Evolutionary conservation across 2,113 vertebrate genomes (phyloP).

Genomic region (Pedetes capensis): DNA sequence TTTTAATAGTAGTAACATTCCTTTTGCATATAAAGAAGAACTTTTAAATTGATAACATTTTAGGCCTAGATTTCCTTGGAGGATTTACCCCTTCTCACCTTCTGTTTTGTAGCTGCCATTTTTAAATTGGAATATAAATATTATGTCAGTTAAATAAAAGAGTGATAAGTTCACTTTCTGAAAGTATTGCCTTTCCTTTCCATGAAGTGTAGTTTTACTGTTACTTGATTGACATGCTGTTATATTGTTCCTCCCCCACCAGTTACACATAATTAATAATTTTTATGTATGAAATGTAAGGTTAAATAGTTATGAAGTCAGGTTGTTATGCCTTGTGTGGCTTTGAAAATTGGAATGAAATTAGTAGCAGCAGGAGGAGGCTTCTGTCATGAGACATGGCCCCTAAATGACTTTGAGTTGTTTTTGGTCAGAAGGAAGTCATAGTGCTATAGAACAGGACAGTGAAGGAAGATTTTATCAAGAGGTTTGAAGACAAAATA

Average conservation of each 20-base stretch:
- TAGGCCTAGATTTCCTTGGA: slow-evolving; percentile 38
- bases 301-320: not conserved
- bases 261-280: slow-evolving; percentile 52
- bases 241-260: slow-evolving; percentile 47
- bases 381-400: not conserved
- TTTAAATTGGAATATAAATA: slow-evolving; percentile 70
- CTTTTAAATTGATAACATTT: slow-evolving; percentile 33
- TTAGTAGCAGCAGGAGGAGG: not conserved
- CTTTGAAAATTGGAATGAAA: slow-evolving; percentile 11
- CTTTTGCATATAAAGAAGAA: slow-evolving; percentile 12
- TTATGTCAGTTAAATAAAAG: slow-evolving; percentile 74
- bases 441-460: not conserved
- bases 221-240: slow-evolving; percentile 55
- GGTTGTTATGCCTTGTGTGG: not conserved
- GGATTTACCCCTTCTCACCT: slow-evolving; percentile 49
- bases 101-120: slow-evolving; percentile 71
- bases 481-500: not conserved
- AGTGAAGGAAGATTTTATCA: not conserved
- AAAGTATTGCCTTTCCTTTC: slow-evolving; percentile 50
- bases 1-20: not conserved
- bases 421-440: not conserved
- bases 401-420: not conserved
- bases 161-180: slow-evolving; percentile 62
- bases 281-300: slow-evolving; percentile 46
- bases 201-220: slow-evolving; percentile 23